Base-by-base conservation (phyloP, 1,140 invertebrate genomes). In the Zaprionus africanus region DNA sequence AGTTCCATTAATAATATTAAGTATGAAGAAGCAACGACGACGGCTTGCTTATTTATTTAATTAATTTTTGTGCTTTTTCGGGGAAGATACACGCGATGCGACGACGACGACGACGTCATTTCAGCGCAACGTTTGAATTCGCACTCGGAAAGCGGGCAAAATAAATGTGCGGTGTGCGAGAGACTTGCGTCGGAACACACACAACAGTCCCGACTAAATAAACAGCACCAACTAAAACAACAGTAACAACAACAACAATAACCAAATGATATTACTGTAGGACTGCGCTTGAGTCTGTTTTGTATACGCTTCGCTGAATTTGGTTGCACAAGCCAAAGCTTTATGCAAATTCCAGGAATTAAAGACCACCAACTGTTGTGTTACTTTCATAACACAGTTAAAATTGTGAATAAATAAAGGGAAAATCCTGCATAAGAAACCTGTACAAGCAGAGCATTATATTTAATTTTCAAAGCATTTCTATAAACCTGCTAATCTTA, bases 101-200 rank as follows among this genome's bases (percentile, higher is more conserved):
- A n/a, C 38, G 38, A 15, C 31, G 9, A 34, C 5, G 38, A 11
- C 58, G 53, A 62, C 81, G 84, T 81, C 83, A 81, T 80, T 76
- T 73, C 84, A 84, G 70, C 75, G 69, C 84, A 68, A 81, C 84
- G 81, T 76, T 84, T 62, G 74, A 82, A 87, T 83, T 88, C 78
- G 84, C 84, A 87, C 84, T 87, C 84, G 15, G 66, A 76, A 71
- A 60, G 51, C 43, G 43, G 73, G 34, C 54, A 46, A 60, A 59
- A 66, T 41, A 15, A 60, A 36, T 31, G 36, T 60, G 49, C 15
- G 7, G 28, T 31, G 28, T 31, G 6, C 61, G 56, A 53, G 64
- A 69, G 63, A 62, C 59, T 26, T 43, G 46, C 2, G n/a, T 38
- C 58, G 58, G 53, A 46, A 51, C 22, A 13, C 15, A 26, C 67